phyloP scores from a whole-genome alignment of 2,888 invertebrate genomes.

The Phorcus lineatus region DNA sequence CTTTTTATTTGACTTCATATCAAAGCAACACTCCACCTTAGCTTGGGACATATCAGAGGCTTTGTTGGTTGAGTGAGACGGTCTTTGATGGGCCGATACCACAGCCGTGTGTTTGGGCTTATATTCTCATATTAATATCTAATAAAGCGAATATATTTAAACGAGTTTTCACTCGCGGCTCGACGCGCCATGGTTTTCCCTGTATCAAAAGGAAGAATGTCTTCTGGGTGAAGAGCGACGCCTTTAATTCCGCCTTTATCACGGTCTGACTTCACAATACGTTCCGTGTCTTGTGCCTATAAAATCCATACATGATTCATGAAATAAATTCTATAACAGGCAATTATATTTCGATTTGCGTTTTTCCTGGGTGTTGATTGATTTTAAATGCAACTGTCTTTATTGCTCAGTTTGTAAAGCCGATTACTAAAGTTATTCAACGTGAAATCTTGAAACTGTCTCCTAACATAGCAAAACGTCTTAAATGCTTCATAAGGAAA shows the following conservation, averaged over 20 bases:
- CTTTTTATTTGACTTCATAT: slow-evolving; percentile 18
- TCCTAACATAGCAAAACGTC: no score
- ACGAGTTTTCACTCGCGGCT: slow-evolving; percentile 5
- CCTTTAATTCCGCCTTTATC: no score
- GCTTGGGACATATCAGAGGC: background rate
- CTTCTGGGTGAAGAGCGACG: background rate
- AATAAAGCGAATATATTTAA: slow-evolving; percentile 12
- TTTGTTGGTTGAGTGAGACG: background rate
- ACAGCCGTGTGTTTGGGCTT: background rate
- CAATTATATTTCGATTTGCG: background rate
- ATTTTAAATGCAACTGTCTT: no score
- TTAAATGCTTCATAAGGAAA: no score
- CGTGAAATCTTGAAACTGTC: no score
- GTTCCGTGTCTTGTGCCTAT: no score
- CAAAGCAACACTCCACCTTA: background rate
- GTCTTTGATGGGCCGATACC: background rate
- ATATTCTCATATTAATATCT: slow-evolving; percentile 23
- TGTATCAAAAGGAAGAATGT: background rate
- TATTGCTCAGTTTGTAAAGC: no score
- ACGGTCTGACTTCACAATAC: no score
- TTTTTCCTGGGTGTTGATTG: background rate
- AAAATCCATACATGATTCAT: background rate
- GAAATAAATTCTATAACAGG: background rate
- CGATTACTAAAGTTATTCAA: no score
- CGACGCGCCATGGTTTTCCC: background rate